These are phyloP conservation scores for Heliconius congener DNA, from an alignment of 1,140 invertebrate species.

Conservation along the genomic window DNA sequence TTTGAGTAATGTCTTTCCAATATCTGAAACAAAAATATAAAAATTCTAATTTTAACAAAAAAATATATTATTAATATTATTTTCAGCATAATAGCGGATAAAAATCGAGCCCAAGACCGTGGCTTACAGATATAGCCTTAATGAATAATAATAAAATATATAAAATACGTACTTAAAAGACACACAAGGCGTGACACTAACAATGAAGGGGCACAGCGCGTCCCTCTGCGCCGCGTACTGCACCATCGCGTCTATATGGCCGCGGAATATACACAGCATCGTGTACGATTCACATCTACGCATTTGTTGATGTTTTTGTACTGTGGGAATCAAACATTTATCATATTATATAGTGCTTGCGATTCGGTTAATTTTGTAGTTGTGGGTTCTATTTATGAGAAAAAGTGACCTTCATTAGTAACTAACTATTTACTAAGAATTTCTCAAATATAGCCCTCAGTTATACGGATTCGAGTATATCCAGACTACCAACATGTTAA, in stretches of 20 bases:
- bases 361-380: too few species aligned
- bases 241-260: conserved; percentile 53
- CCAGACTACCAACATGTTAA: too few species aligned
- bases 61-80: neutral
- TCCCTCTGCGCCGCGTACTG: conserved; percentile 50
- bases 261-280: conserved; percentile 59
- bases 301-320: conserved; percentile 42
- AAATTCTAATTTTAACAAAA: too few species aligned
- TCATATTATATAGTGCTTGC: neutral
- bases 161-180: conserved; percentile 59
- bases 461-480: too few species aligned
- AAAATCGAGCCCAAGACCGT: too few species aligned
- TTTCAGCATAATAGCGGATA: too few species aligned
- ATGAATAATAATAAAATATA: too few species aligned
- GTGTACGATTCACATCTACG: conserved; percentile 48
- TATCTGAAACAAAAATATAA: conserved; percentile 49
- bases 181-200: conserved; percentile 60
- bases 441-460: neutral
- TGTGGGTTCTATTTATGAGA: conserved; percentile 19
- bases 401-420: neutral
- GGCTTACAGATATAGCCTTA: too few species aligned
- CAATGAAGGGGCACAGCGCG: conserved; percentile 56
- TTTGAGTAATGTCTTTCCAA: conserved; percentile 66
- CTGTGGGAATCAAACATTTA: conserved; percentile 35
- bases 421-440: neutral